phyloP scores from a whole-genome alignment of 2,113 vertebrate species.

The Gallinago paraguaiae region DNA sequence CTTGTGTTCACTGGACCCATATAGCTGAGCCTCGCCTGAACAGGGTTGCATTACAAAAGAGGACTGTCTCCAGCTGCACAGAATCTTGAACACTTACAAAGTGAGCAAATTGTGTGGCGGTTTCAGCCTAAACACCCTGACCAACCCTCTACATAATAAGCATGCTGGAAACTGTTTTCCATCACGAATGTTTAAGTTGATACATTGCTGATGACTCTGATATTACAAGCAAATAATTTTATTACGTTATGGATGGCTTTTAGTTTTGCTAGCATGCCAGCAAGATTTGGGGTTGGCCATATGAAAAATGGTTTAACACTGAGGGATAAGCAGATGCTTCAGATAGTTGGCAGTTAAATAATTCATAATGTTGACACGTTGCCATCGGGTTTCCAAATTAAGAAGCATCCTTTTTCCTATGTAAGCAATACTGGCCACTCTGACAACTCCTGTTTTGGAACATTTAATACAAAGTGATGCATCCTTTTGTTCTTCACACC shows the following conservation, averaged over 20 bases:
- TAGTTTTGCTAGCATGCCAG: not conserved
- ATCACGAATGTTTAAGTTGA: not conserved
- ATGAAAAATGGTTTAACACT: not conserved
- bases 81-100: not conserved
- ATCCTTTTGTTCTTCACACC: not conserved
- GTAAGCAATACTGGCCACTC: not conserved
- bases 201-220: not conserved
- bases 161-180: not conserved
- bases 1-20: not conserved
- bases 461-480: not conserved
- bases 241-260: not conserved
- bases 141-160: not conserved
- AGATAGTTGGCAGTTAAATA: constrained; percentile 9
- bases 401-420: not conserved
- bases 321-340: not conserved
- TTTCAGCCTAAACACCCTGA: not conserved
- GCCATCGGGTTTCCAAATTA: constrained; percentile 1
- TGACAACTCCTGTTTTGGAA: not conserved
- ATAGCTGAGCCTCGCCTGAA: not conserved
- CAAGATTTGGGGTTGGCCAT: not conserved
- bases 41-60: not conserved
- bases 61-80: not conserved
- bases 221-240: not conserved
- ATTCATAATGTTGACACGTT: not conserved
- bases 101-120: not conserved